Percentiles rank a stretch among this genome's conserved stretches.
These are phyloP conservation scores for Platorchestia sp. DNA, from an alignment of 1,140 invertebrate genomes.

Conservation along the genomic window DNA sequence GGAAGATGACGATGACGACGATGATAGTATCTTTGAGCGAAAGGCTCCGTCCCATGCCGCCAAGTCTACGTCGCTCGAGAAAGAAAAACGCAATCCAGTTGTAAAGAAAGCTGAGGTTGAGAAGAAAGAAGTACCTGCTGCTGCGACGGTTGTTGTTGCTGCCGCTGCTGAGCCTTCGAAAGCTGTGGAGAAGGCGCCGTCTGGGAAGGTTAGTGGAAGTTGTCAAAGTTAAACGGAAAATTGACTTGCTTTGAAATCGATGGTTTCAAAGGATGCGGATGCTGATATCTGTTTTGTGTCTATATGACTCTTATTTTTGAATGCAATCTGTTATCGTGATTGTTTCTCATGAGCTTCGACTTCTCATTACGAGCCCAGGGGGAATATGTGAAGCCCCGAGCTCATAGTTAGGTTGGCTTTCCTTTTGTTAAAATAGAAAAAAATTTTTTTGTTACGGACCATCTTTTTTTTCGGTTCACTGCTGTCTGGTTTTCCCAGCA, in stretches of 20 bases:
- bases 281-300: no score
- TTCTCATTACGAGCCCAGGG: no score
- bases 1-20: constrained; percentile 56
- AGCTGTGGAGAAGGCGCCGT: not conserved
- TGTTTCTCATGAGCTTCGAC: no score
- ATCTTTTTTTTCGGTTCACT: no score
- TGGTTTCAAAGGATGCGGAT: no score
- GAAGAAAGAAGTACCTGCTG: not conserved
- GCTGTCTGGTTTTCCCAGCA: no score
- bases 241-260: not conserved
- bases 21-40: not conserved
- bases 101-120: not conserved
- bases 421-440: no score
- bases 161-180: not conserved
- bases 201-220: constrained; percentile 5
- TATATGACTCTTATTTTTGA: no score
- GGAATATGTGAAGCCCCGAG: no score
- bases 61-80: not conserved
- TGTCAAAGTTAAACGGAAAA: not conserved
- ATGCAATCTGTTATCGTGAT: no score
- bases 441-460: no score
- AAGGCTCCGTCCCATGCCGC: not conserved
- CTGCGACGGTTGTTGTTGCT: not conserved
- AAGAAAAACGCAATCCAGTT: not conserved
- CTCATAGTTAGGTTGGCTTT: no score